Conservation (phyloP, 2,113 vertebrate genomes). For the Toxostoma redivivum region DNA sequence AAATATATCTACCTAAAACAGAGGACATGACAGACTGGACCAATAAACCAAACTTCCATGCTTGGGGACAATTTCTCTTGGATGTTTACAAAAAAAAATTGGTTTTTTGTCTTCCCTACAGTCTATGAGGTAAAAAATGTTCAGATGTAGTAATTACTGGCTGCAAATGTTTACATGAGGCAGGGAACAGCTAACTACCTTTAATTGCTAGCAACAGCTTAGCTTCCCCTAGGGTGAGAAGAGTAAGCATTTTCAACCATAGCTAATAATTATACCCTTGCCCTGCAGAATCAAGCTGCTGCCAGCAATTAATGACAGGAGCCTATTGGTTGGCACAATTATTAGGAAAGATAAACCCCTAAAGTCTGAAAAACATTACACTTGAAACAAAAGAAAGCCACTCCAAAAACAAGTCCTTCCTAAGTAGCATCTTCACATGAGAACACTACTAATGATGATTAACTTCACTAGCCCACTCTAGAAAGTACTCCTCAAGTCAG, state of each 20-base stretch:
- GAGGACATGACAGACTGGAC: not conserved
- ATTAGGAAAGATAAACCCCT: not conserved
- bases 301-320: not conserved
- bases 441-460: not conserved
- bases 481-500: not conserved
- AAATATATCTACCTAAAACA: not conserved
- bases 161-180: not conserved
- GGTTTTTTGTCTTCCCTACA: not conserved
- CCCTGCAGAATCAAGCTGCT: not conserved
- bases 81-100: not conserved
- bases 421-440: not conserved
- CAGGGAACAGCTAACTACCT: not conserved
- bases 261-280: not conserved
- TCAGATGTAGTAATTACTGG: not conserved
- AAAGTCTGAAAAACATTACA: not conserved
- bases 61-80: not conserved
- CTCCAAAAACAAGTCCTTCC: not conserved
- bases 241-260: not conserved
- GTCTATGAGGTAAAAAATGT: not conserved
- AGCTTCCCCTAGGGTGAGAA: not conserved
- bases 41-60: not conserved
- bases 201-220: slow-evolving; percentile 7
- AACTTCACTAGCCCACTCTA: not conserved
- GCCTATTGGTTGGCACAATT: not conserved
- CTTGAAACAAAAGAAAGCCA: not conserved